phyloP scores from a whole-genome alignment of 2,113 vertebrate genomes.

The Rhadina sibilatrix region DNA sequence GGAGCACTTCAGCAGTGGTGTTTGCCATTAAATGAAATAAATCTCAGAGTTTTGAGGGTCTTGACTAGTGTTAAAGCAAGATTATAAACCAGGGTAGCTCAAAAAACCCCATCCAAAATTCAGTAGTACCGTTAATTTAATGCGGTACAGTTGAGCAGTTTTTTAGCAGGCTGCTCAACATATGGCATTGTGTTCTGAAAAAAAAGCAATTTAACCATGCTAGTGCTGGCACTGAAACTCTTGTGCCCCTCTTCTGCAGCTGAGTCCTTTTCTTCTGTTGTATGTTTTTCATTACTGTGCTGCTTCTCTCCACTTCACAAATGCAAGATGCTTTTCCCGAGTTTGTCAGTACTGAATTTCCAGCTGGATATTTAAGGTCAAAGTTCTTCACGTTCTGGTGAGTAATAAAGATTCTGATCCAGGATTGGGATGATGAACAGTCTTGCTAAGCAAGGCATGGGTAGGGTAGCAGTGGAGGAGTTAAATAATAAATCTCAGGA shows the following conservation, averaged over 20 bases:
- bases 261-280: background rate
- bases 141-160: background rate
- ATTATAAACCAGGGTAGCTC: background rate
- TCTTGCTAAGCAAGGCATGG: background rate
- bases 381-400: background rate
- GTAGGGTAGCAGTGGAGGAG: background rate
- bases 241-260: background rate
- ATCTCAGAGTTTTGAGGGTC: background rate
- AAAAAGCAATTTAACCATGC: background rate
- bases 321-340: background rate
- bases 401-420: background rate
- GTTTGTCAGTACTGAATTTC: background rate
- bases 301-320: background rate
- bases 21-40: background rate
- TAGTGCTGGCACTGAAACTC: background rate
- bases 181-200: background rate
- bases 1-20: rapidly evolving
- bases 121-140: rapidly evolving
- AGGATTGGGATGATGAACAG: background rate
- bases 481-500: background rate
- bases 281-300: background rate
- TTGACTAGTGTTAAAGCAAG: background rate
- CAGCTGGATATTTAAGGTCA: slow-evolving; percentile 9
- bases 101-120: background rate
- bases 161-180: background rate